Percentiles rank a stretch among this genome's conserved stretches.
phyloP scores from a whole-genome alignment of 2,888 invertebrate genomes.

The Microdon myrmicae region DNA sequence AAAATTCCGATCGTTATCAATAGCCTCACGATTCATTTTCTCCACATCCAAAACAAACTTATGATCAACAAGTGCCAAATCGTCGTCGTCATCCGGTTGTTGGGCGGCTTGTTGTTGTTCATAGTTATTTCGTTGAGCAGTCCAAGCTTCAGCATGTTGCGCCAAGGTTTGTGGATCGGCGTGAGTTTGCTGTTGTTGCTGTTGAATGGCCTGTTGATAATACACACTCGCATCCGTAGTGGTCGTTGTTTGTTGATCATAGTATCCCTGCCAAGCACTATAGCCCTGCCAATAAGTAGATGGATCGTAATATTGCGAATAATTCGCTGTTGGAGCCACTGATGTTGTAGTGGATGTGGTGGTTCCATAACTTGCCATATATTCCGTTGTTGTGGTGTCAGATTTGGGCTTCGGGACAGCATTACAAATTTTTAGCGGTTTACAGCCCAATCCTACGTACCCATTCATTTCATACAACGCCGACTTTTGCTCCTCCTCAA shows the following conservation, averaged over 20 bases:
- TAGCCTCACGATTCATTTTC: conserved; percentile 78
- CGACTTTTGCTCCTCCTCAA: conserved; percentile 92
- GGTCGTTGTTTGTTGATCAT: conserved; percentile 67
- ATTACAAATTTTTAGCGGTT: conserved; percentile 90
- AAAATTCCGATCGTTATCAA: conserved; percentile 79
- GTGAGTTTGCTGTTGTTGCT: conserved; percentile 64
- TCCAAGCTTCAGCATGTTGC: conserved; percentile 68
- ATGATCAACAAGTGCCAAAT: conserved; percentile 83
- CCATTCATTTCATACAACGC: conserved; percentile 95
- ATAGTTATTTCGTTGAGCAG: conserved; percentile 67
- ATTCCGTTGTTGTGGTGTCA: conserved; percentile 61
- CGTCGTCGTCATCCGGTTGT: conserved; percentile 69
- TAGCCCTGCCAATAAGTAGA: conserved; percentile 90
- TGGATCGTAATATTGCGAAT: conserved; percentile 84
- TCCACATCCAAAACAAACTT: conserved; percentile 79
- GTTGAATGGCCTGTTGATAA: conserved; percentile 63
- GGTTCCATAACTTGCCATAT: conserved; percentile 56
- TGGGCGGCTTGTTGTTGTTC: conserved; percentile 61
- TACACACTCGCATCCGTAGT: conserved; percentile 60
- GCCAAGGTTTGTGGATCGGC: conserved; percentile 64
- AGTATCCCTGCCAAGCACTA: conserved; percentile 82
- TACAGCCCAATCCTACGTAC: conserved; percentile 86
- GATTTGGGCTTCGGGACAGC: conserved; percentile 87
- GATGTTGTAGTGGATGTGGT: conserved; percentile 54
- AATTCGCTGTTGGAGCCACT: conserved; percentile 57